phyloP scores from a whole-genome alignment of 2,888 invertebrate species.

The Mylabris sibirica region DNA sequence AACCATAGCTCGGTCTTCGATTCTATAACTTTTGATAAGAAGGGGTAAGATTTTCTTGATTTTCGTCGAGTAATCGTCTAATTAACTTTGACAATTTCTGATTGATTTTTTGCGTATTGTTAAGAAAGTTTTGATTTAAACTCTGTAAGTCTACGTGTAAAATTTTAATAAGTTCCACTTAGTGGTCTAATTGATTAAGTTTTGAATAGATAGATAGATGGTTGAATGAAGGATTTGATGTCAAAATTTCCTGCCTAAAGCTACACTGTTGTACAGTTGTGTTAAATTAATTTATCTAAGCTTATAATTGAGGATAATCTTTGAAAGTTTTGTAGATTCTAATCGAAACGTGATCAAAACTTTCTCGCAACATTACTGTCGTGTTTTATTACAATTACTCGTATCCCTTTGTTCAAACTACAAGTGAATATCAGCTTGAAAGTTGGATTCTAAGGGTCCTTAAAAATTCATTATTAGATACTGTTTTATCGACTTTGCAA shows the following conservation, averaged over 20 bases:
- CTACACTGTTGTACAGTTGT: neutral
- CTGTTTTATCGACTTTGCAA: conserved; percentile 26
- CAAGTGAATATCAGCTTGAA: neutral
- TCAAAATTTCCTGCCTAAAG: neutral
- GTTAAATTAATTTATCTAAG: conserved; percentile 4
- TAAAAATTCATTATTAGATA: conserved; percentile 27
- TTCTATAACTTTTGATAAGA: neutral
- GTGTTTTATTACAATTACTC: neutral
- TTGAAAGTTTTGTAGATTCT: neutral
- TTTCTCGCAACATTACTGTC: neutral
- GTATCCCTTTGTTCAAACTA: neutral
- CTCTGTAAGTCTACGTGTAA: conserved; percentile 1
- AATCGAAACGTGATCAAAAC: neutral
- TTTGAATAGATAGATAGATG: neutral
- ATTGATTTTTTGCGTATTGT: neutral
- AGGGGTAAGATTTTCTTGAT: neutral
- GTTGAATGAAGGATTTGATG: neutral
- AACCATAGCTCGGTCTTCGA: neutral
- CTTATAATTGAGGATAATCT: neutral
- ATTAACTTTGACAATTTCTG: neutral
- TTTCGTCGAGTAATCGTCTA: conserved; percentile 2
- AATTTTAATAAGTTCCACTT: neutral
- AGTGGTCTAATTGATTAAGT: conserved; percentile 3
- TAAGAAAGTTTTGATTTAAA: neutral
- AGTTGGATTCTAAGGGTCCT: neutral